Conservation (phyloP, 2,888 invertebrate species). For the Dysmachus trigonus region DNA sequence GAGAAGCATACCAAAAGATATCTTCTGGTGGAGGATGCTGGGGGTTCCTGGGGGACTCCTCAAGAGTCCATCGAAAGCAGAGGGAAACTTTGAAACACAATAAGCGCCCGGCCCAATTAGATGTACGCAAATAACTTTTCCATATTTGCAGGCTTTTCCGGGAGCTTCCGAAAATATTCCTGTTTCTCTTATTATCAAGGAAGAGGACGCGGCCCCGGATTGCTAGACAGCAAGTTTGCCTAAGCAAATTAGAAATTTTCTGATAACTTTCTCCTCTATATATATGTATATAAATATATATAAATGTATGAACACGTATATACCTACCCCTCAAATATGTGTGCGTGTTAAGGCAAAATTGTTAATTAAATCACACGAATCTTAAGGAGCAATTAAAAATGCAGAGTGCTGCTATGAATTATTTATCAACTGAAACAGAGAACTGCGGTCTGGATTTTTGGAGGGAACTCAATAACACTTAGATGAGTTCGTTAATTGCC, state of each 20-base stretch:
- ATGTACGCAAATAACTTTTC: neutral
- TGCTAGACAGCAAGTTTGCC: neutral
- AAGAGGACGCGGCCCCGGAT: neutral
- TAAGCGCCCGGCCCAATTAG: neutral
- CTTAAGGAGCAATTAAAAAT: neutral
- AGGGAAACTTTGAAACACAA: neutral
- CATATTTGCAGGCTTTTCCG: neutral
- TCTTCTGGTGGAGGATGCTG: neutral
- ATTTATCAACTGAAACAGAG: neutral
- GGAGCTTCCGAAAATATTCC: neutral
- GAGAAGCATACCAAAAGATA: neutral
- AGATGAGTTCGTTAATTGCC: neutral
- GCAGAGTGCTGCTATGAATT: neutral
- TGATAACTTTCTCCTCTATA: neutral
- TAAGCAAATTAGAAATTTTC: neutral
- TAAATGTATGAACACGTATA: neutral
- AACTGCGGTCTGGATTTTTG: neutral
- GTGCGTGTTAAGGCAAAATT: neutral
- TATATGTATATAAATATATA: neutral
- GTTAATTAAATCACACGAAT: neutral
- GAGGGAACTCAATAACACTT: neutral
- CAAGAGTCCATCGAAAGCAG: neutral
- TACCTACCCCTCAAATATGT: neutral
- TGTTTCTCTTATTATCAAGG: neutral
- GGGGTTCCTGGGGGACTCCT: neutral